Base-by-base conservation (phyloP, 2,113 vertebrate species). In the Pitta sordida region DNA sequence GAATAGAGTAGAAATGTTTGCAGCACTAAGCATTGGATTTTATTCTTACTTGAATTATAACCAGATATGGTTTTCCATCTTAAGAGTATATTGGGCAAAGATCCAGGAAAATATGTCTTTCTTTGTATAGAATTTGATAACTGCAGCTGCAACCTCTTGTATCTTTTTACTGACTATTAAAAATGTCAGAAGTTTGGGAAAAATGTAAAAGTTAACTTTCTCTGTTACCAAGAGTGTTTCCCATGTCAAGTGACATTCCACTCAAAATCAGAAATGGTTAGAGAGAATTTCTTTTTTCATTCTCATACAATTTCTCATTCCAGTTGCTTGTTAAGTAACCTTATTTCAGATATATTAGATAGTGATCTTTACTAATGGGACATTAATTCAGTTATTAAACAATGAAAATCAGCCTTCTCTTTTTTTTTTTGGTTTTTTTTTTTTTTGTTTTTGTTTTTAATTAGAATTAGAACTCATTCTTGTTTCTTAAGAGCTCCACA, bases 171-270 rank as follows among this genome's bases (percentile, higher is more conserved):
- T 76, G 87, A 52, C 52, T 84, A n/a, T 75, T 87, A 69, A 83
- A 81, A 87, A 78, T 88, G 44, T 76, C 81, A 68, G 14, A 92
- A 76, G 30, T 91, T 95, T 87, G n/a, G 43, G 65, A 36, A 92
- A 91, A 91, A 79, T 46, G 20, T 85, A 69, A 23, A 49, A 52
- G n/a, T 53, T 60, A 85, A 79, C 46, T 78, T 78, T 62, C 37
- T 86, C 30, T 65, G 18, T 77, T 77, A 79, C 19, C 4, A 75
- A 85, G 49, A 58, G 6, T 6, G 0, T 88, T 91, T 90, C 67
- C 71, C 82, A 80, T 10, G 18, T 79, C 49, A 73, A 85, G 27
- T 76, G 53, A 41, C 46, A 69, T 90, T 83, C 86, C 67, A 79
- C 18, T 78, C 37, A 58, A 88, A 88, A 92, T 69, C 36, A 83